Conservation (phyloP, 2,113 vertebrate genomes). For the Rhipidura dahli region DNA sequence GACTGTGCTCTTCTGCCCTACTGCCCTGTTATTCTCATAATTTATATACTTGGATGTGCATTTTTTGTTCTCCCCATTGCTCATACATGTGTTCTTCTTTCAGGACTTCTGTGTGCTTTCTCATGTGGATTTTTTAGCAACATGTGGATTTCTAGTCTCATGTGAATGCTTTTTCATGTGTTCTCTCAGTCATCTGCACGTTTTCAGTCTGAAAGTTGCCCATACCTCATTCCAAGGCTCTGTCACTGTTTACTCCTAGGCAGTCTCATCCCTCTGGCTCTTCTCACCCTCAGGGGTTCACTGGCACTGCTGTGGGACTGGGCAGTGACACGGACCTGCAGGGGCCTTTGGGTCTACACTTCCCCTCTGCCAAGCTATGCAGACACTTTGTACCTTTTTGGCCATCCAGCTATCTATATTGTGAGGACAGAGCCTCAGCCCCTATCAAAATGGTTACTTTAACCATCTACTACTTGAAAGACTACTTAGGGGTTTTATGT, state of each 20-base stretch:
- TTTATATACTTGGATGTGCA: not conserved
- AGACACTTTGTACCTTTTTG: not conserved
- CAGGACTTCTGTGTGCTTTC: not conserved
- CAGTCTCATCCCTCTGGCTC: not conserved
- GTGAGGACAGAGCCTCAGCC: not conserved
- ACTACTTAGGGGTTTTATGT: conserved; percentile 52
- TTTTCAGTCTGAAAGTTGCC: not conserved
- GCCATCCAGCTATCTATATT: not conserved
- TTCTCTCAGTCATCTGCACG: not conserved
- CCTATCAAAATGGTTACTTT: not conserved
- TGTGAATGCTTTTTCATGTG: not conserved
- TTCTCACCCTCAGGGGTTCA: fast-evolving
- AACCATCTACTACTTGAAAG: not conserved
- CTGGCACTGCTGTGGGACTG: not conserved
- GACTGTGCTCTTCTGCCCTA: not conserved
- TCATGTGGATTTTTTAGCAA: not conserved
- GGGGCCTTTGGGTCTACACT: not conserved
- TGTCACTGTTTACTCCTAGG: not conserved
- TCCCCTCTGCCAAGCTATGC: not conserved
- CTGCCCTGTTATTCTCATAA: not conserved
- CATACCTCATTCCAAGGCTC: not conserved
- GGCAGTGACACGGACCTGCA: not conserved
- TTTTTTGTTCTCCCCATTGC: not conserved
- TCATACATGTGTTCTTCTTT: not conserved
- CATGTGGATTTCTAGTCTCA: not conserved